Evolutionary conservation across 2,113 vertebrate species (phyloP).

Genomic region (Gopherus evgoodei): DNA sequence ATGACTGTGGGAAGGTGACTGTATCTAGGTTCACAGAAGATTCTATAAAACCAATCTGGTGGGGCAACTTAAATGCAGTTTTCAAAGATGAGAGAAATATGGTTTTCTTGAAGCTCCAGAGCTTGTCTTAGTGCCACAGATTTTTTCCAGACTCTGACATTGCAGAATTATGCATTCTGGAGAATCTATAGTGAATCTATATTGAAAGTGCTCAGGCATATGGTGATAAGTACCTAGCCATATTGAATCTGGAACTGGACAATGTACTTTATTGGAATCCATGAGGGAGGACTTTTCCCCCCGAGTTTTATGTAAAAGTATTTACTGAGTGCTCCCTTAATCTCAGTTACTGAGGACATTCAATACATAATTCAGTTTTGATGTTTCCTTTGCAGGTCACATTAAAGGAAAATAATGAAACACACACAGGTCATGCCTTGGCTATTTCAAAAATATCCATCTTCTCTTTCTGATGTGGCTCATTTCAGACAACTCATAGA

Average conservation of each 20-base stretch:
- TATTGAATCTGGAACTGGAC: not conserved
- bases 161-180: not conserved
- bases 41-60: not conserved
- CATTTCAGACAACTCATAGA: constrained; percentile 48
- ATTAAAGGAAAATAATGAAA: not conserved
- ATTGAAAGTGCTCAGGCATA: not conserved
- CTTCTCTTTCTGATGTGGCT: constrained; percentile 29
- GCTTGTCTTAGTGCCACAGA: not conserved
- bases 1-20: not conserved
- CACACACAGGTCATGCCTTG: not conserved
- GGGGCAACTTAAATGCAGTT: not conserved
- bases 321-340: not conserved
- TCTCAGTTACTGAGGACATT: fast-evolving
- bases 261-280: not conserved
- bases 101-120: not conserved
- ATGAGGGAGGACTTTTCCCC: not conserved
- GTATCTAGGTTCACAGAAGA: not conserved
- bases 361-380: not conserved
- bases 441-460: not conserved
- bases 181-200: not conserved
- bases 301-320: not conserved
- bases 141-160: not conserved
- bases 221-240: not conserved
- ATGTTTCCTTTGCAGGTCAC: not conserved
- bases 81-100: not conserved